Conservation (phyloP, 2,113 vertebrate genomes). For the Scopus umbretta region DNA sequence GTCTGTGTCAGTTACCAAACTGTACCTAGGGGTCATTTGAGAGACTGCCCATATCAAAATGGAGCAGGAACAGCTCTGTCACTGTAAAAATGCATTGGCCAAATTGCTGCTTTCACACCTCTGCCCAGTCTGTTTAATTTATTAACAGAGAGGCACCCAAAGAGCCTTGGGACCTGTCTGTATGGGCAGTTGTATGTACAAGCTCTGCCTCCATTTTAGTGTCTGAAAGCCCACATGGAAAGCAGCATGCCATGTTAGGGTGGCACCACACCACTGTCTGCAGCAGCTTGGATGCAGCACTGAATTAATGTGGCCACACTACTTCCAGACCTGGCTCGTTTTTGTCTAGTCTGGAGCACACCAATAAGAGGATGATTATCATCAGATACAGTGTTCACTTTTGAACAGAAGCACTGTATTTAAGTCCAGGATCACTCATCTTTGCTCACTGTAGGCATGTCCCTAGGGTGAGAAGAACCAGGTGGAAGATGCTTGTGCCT, state of each 20-base stretch:
- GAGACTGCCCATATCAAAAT: not conserved
- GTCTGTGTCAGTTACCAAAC: not conserved
- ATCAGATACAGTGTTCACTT: no score
- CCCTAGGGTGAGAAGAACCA: not conserved
- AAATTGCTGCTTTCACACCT: not conserved
- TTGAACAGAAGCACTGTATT: no score
- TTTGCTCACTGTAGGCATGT: not conserved
- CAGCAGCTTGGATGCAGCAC: not conserved
- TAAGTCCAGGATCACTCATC: not conserved
- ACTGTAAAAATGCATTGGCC: not conserved
- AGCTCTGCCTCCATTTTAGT: not conserved
- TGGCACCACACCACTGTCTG: not conserved
- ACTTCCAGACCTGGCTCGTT: not conserved
- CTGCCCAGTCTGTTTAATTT: not conserved
- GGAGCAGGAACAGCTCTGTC: not conserved
- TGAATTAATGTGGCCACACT: fast-evolving
- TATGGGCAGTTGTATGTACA: not conserved
- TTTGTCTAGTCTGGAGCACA: not conserved
- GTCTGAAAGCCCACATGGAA: not conserved
- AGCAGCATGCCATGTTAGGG: not conserved
- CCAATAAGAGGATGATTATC: no score
- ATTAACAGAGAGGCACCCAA: not conserved
- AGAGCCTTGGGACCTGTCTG: not conserved
- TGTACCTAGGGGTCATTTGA: not conserved
- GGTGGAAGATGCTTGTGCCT: not conserved